Base-by-base conservation (phyloP, 2,113 vertebrate species). In the Delphinus delphis region DNA sequence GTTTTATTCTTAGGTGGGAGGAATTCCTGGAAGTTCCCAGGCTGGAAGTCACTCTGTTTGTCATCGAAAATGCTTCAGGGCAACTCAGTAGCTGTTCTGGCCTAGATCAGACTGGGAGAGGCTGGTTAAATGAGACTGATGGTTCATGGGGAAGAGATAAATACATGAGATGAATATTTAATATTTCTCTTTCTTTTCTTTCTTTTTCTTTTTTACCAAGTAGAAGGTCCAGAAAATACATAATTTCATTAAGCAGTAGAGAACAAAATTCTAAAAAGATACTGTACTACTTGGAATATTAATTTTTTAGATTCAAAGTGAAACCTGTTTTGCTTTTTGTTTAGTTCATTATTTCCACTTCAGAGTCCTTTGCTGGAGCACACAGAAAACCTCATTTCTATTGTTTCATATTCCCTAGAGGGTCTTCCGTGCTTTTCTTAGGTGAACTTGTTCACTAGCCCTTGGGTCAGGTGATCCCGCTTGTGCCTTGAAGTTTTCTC, bases 331-430 rank as follows among this genome's bases (percentile, higher is more conserved):
- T 92, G 73, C 18, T 63, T 80, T 76, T 74, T 92, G 79, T 95
- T 95, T 79, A 50, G 60, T 63, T 88, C 90, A 25, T 92, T 97
- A 65, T 92, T 94, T 73, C 18, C 31, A 91, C 90, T 97, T 97
- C 93, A 93, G 80, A 97, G 97, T 18, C 81, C 33, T 83, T 83
- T n/a, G 41, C 41, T n/a, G 53, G 79, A 76, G 87, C 68, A 77
- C 89, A 91, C 41, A 71, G 70, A 80, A 31, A 79, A 74, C 44
- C 14, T 93, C 21, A 63, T 21, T 79, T 80, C 92, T 71, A 60
- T 89, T 97, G 95, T 97, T 90, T 70, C 6, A 2, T 31, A 18
- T 71, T 96, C 95, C 91, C 95, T 33, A 89, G 96, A 93, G 88
- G 71, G 5, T 38, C 85, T 87, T 80, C 55, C 15, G 55, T 63